phyloP scores from a whole-genome alignment of 1,140 invertebrate genomes.

The Anagrus nilaparvatae region DNA sequence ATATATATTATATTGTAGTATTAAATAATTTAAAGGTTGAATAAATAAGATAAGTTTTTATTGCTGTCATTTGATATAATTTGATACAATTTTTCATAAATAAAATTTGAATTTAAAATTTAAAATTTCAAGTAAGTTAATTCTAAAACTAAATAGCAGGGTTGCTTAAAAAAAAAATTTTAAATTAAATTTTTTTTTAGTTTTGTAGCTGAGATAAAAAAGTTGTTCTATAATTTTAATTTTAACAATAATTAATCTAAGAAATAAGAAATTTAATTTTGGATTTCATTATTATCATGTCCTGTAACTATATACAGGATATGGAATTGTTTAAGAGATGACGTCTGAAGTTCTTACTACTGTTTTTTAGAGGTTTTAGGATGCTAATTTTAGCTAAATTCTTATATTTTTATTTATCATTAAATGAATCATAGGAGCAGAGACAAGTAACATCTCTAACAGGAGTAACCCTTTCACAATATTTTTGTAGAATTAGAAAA shows the following conservation, averaged over 20 bases:
- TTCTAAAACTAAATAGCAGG: background rate
- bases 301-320: too few relatives aligned
- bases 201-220: too few relatives aligned
- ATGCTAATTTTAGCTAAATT: too few relatives aligned
- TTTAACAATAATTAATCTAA: too few relatives aligned
- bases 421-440: background rate
- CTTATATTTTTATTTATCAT: too few relatives aligned
- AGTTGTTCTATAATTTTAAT: too few relatives aligned
- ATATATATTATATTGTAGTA: background rate
- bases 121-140: constrained; percentile 9
- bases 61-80: background rate
- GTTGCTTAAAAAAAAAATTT: background rate
- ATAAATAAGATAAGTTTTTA: constrained; percentile 4
- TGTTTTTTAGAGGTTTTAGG: too few relatives aligned
- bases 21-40: constrained; percentile 5
- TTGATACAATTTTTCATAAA: constrained; percentile 1
- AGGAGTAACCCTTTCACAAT: background rate
- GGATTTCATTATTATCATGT: too few relatives aligned
- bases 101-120: background rate
- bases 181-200: too few relatives aligned
- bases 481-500: background rate
- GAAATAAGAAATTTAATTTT: too few relatives aligned
- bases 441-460: background rate
- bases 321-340: too few relatives aligned
- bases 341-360: too few relatives aligned